Base-by-base conservation (phyloP, 1,140 invertebrate genomes). In the Platyscapa corneri region DNA sequence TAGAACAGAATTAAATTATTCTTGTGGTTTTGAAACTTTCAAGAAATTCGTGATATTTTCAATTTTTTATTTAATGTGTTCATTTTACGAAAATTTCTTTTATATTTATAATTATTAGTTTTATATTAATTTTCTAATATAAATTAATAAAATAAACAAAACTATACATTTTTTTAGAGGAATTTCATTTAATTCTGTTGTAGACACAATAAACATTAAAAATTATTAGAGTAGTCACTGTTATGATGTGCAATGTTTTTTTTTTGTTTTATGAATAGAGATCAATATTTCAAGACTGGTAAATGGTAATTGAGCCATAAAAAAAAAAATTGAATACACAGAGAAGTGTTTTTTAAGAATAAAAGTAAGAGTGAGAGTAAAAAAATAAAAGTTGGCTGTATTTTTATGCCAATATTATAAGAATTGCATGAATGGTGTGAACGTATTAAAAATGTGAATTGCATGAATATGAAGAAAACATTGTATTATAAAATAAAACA, bases 401-500 rank as follows among this genome's bases (percentile, higher is more conserved):
- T 92, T 92, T 91, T 92, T 92, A 88, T 90, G 90, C 89, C 91
- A 88, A 84, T 87, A 75, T 72, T 86, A 87, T 86, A 88, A 89
- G 88, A 83, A 81, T 12, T 65, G 39, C 83, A 87, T 78, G 82
- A 89, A 89, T 88, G 77, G 85, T 85, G 88, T 87, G 89, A 89
- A 87, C 90, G 77, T 74, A 60, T 53, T 80, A 82, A 75, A 85
- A 89, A 89, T 89, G 85, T 88, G 88, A 87, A 86, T 87, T 87
- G 87, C 82, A 89, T 87, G 88, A 87, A 88, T 84, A 89, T 87
- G 89, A 89, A 88, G 16, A 88, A 84, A 84, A 91, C 84, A 90
- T 90, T 92, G 90, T 92, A 92, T 92, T 89, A 90, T 92, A 91
- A 90, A 89, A 90, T 89, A 86, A 92, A 90, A 87, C 89, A 89